Percentiles rank a stretch among this genome's conserved stretches.
Evolutionary conservation across 2,888 invertebrate genomes (phyloP).

Genomic region (Yponomeuta evonymella): DNA sequence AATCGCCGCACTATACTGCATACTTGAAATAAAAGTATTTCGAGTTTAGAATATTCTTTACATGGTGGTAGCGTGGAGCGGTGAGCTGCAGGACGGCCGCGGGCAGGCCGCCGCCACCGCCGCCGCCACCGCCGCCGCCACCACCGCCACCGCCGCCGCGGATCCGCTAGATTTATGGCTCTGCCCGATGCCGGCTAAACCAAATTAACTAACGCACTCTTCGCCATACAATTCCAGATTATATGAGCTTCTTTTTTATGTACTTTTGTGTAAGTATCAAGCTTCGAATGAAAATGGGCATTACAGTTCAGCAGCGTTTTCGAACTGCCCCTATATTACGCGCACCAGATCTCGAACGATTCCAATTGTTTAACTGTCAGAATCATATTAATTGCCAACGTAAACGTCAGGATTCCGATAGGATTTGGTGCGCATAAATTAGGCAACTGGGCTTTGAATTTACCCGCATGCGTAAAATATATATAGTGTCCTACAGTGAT

Average conservation of each 20-base stretch:
- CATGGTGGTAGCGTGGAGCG: conserved; percentile 20
- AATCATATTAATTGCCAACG: no score
- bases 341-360: no score
- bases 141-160: conserved; percentile 27
- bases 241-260: background rate
- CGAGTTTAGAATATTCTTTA: background rate
- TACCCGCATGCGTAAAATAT: no score
- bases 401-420: no score
- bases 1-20: no score
- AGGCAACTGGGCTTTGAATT: no score
- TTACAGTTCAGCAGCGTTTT: background rate
- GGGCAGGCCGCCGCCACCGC: conserved; percentile 22
- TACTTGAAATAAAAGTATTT: background rate
- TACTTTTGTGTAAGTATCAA: background rate
- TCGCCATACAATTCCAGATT: background rate
- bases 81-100: conserved; percentile 38
- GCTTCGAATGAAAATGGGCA: no score
- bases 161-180: conserved; percentile 55
- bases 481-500: no score
- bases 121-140: no score
- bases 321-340: no score
- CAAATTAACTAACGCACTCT: conserved; percentile 12
- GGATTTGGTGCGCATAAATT: no score
- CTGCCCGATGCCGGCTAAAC: conserved; percentile 41
- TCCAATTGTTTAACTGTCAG: no score